A percentile compares a stretch with the other conserved stretches of the same genome.
Evolutionary conservation across 2,888 invertebrate species (phyloP).

Genomic region (Tachystola acroxantha): DNA sequence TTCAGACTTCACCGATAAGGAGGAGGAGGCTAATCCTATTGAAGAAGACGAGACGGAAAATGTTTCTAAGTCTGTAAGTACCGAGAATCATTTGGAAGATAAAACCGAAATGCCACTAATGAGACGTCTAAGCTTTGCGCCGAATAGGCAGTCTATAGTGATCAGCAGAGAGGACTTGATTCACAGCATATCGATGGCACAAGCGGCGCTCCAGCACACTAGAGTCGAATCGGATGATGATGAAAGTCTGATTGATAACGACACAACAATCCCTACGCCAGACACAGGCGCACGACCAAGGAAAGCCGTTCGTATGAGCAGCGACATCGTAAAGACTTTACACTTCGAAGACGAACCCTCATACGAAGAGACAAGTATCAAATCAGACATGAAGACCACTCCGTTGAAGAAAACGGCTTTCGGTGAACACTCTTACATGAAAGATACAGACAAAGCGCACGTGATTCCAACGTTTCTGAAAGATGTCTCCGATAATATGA

Average conservation of each 20-base stretch:
- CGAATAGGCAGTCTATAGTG: slow-evolving; percentile 38
- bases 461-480: slow-evolving; percentile 55
- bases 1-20: slow-evolving; percentile 44
- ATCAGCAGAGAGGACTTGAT: slow-evolving; percentile 49
- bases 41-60: slow-evolving; percentile 13
- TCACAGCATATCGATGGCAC: slow-evolving; percentile 52
- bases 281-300: slow-evolving; percentile 10
- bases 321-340: slow-evolving; percentile 57
- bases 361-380: slow-evolving; percentile 22
- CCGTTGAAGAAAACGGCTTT: slow-evolving; percentile 50
- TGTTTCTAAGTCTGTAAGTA: background rate
- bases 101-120: slow-evolving; percentile 20
- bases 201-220: slow-evolving; percentile 42
- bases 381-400: slow-evolving; percentile 16
- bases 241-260: slow-evolving; percentile 25
- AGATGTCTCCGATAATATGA: slow-evolving; percentile 49
- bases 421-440: slow-evolving; percentile 41
- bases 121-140: slow-evolving; percentile 29
- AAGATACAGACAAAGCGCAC: slow-evolving; percentile 32
- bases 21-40: slow-evolving; percentile 12
- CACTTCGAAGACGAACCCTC: slow-evolving; percentile 55
- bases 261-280: slow-evolving; percentile 12
- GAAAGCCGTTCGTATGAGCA: slow-evolving; percentile 32
- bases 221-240: slow-evolving; percentile 34
- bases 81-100: slow-evolving; percentile 13